Evolutionary conservation across 2,113 vertebrate genomes (phyloP).

Genomic region (Megaceryle torquata): DNA sequence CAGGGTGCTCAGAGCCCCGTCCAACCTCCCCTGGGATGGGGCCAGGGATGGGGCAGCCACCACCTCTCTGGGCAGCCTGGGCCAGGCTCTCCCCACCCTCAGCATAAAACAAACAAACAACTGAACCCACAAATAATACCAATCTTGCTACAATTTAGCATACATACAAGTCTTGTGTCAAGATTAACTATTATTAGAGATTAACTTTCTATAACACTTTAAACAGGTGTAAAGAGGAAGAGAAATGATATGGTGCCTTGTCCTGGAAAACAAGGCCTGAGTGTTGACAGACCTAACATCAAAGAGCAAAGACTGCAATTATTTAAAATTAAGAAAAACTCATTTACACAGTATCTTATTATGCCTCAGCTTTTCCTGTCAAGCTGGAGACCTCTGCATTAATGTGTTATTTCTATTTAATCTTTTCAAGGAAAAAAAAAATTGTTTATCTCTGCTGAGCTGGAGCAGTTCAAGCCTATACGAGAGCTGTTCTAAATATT

Average conservation of each 20-base stretch:
- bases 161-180: not conserved
- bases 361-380: not conserved
- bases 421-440: not conserved
- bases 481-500: not conserved
- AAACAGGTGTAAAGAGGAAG: not conserved
- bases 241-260: fast-evolving
- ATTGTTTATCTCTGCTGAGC: not conserved
- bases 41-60: not conserved
- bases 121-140: not conserved
- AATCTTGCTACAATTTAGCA: not conserved
- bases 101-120: no score
- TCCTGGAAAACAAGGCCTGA: not conserved
- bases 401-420: not conserved
- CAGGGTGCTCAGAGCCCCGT: not conserved
- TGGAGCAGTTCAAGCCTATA: not conserved
- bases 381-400: not conserved
- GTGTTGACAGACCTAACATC: not conserved
- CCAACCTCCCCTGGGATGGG: not conserved
- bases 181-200: not conserved
- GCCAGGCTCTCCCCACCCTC: no score
- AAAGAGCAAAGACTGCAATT: not conserved
- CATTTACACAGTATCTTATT: not conserved
- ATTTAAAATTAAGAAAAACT: not conserved
- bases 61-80: no score
- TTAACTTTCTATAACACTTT: not conserved